phyloP scores from a whole-genome alignment of 2,113 vertebrate genomes.

The Butastur rufipennis region DNA sequence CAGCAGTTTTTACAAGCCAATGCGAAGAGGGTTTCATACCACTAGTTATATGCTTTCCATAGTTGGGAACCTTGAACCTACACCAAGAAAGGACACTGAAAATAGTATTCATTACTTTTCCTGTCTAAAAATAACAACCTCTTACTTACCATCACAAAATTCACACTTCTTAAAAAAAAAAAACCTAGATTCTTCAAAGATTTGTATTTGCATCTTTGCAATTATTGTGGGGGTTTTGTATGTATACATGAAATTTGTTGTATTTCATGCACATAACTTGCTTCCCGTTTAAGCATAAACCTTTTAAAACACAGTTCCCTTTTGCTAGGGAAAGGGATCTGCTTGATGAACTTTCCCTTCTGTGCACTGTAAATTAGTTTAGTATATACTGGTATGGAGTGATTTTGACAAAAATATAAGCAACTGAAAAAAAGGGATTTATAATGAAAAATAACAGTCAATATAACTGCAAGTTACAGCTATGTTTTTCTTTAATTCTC shows the following conservation, averaged over 20 bases:
- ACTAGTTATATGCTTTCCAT: background rate
- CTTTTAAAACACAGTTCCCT: background rate
- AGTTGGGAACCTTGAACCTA: background rate
- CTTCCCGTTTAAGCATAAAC: background rate
- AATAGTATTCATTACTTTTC: background rate
- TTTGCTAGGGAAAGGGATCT: background rate
- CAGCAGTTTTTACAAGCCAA: background rate
- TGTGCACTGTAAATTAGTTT: background rate
- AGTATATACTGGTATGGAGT: background rate
- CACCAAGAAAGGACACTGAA: background rate
- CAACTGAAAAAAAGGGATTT: background rate
- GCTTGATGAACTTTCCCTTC: background rate
- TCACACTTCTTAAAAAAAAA: background rate
- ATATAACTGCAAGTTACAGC: background rate
- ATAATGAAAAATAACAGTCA: background rate
- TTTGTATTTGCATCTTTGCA: background rate
- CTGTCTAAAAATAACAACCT: background rate
- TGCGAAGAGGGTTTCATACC: background rate
- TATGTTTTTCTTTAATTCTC: background rate
- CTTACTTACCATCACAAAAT: background rate
- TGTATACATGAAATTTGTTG: background rate
- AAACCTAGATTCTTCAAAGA: background rate
- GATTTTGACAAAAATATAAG: background rate
- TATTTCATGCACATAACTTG: background rate
- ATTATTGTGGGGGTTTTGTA: background rate